These are phyloP conservation scores for Mionectes macconnelli DNA, from an alignment of 2,113 vertebrate genomes.

Conservation along the genomic window DNA sequence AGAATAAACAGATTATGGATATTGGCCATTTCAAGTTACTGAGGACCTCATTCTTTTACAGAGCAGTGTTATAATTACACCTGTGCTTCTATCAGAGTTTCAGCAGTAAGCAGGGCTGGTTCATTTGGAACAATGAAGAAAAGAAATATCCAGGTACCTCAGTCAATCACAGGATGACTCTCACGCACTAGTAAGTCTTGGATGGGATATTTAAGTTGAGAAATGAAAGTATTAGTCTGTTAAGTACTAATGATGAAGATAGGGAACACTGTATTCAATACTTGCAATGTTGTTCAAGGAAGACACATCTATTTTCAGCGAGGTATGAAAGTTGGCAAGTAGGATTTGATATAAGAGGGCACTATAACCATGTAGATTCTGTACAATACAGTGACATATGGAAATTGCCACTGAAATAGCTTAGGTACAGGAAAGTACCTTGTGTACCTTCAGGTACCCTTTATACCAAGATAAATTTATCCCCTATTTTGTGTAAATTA, in stretches of 20 bases:
- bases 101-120: background rate
- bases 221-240: background rate
- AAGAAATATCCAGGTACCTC: background rate
- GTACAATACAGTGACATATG: background rate
- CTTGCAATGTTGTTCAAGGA: background rate
- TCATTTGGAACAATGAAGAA: background rate
- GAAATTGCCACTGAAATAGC: background rate
- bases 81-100: background rate
- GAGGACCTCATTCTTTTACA: background rate
- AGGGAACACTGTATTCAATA: background rate
- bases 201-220: background rate
- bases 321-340: background rate
- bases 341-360: background rate
- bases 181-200: background rate
- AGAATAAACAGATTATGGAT: background rate
- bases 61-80: background rate
- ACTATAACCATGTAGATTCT: background rate
- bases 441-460: background rate
- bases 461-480: background rate
- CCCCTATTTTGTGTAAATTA: background rate
- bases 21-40: background rate
- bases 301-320: background rate
- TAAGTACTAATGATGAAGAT: background rate
- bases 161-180: background rate
- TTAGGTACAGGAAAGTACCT: background rate